Evolutionary conservation across 2,113 vertebrate species (phyloP).

Genomic region (Rana temporaria): DNA sequence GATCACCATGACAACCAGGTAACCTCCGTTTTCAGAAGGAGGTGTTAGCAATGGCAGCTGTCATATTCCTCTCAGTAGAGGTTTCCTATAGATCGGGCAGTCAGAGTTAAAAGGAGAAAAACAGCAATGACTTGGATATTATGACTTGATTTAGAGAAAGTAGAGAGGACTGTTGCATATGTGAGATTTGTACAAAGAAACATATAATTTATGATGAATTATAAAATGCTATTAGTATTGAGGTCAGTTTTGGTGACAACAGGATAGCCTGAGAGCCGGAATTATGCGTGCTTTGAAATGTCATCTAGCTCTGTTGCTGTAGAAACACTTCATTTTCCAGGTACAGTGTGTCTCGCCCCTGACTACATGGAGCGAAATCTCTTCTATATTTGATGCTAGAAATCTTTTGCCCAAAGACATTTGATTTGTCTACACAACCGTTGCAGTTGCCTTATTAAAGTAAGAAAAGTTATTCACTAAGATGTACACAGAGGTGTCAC

Average conservation of each 20-base stretch:
- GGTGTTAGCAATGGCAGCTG: too few species aligned
- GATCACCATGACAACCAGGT: too few species aligned
- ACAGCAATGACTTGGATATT: background rate
- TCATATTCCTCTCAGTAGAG: too few species aligned
- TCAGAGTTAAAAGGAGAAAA: background rate
- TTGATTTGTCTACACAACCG: background rate
- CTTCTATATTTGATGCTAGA: constrained; percentile 9
- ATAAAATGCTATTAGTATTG: constrained; percentile 42
- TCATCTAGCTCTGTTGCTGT: constrained; percentile 49
- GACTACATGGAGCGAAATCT: constrained; percentile 28
- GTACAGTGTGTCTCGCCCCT: constrained; percentile 38
- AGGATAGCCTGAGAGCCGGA: constrained; percentile 29
- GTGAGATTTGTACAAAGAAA: constrained; percentile 29
- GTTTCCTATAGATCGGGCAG: background rate
- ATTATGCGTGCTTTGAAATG: constrained; percentile 50
- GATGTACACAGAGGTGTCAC: background rate
- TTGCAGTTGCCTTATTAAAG: background rate
- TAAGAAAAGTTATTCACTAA: background rate
- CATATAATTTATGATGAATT: constrained; percentile 36
- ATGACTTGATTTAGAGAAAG: constrained; percentile 2
- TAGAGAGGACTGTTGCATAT: background rate
- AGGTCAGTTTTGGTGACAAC: constrained; percentile 28
- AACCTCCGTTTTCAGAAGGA: too few species aligned
- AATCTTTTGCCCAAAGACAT: background rate
- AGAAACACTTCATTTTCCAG: constrained; percentile 49